Evolutionary conservation across 2,888 invertebrate genomes (phyloP).

Genomic region (Acanthacorydalis orientalis): DNA sequence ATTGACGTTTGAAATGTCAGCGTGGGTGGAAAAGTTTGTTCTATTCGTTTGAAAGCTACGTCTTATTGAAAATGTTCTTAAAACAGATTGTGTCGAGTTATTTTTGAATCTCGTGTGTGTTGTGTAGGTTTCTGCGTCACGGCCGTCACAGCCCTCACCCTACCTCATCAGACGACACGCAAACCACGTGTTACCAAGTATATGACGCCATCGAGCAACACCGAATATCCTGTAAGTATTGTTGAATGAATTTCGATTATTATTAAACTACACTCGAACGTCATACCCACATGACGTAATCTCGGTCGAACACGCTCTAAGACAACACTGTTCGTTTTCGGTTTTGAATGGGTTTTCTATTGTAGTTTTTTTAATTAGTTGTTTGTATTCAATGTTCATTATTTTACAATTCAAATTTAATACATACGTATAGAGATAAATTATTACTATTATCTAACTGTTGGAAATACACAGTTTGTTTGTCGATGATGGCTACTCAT

Average conservation of each 20-base stretch:
- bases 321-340: background rate
- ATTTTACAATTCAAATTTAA: no score
- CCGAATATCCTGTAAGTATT: slow-evolving; percentile 2
- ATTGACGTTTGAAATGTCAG: background rate
- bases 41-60: no score
- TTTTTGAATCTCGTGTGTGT: background rate
- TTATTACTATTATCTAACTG: no score
- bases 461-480: no score
- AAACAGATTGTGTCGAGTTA: background rate
- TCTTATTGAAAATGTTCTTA: no score
- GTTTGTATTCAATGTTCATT: no score
- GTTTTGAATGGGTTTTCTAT: no score
- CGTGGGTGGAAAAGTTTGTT: no score
- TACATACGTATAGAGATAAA: no score
- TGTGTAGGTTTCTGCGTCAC: slow-evolving; percentile 1
- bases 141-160: slow-evolving; percentile 9
- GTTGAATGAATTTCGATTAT: background rate
- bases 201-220: slow-evolving; percentile 26
- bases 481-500: no score
- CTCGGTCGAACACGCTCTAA: no score
- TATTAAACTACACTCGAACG: background rate
- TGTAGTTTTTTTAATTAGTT: background rate
- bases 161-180: slow-evolving; percentile 19
- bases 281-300: no score
- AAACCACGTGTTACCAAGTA: slow-evolving; percentile 49